Evolutionary conservation across 2,888 invertebrate species (phyloP).

Genomic region (Clitarchus hookeri): DNA sequence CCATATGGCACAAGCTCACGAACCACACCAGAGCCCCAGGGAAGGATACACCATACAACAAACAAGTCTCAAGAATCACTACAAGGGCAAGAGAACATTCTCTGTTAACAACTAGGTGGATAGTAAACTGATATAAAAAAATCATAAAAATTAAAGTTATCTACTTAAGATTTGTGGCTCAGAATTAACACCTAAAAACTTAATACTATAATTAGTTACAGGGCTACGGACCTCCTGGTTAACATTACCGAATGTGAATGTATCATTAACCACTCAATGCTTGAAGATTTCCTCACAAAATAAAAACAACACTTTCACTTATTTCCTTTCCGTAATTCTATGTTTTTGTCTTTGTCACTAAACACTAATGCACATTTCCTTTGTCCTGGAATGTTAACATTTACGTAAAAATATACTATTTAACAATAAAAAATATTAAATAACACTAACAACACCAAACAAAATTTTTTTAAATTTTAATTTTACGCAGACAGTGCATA

Average conservation of each 20-base stretch:
- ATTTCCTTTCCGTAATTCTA: no score
- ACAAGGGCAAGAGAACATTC: background rate
- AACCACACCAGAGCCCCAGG: background rate
- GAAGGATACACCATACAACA: background rate
- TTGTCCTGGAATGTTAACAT: no score
- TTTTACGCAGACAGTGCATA: no score
- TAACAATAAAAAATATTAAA: no score
- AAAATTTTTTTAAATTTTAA: no score
- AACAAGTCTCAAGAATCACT: background rate
- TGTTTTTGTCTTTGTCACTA: no score
- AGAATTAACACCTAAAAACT: background rate
- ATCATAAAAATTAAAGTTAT: background rate
- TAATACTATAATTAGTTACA: background rate
- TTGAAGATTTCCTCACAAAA: background rate
- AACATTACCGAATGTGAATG: background rate
- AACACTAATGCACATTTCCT: no score
- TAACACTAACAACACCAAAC: no score
- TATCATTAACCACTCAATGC: background rate
- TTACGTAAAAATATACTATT: no score
- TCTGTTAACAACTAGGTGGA: background rate
- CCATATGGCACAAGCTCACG: background rate
- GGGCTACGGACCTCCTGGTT: background rate
- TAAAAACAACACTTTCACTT: no score
- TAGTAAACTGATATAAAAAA: background rate
- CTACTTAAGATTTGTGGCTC: background rate